Percentiles rank a stretch among this genome's conserved stretches.
Conservation (phyloP, 2,888 invertebrate genomes). For the Mesorhabditis spiculigera region DNA sequence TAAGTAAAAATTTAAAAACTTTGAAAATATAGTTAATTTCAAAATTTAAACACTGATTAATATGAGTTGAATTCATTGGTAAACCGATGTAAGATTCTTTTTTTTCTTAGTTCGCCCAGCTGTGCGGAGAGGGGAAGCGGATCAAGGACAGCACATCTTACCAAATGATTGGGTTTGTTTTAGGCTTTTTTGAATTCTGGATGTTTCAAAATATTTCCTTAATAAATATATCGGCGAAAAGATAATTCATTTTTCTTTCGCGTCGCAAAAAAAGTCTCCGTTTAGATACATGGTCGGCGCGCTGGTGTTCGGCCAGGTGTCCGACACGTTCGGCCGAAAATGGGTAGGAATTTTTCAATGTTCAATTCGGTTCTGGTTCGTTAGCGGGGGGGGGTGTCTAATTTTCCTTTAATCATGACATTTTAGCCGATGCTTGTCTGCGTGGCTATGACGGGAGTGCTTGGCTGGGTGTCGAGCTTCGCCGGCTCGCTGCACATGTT, state of each 20-base stretch:
- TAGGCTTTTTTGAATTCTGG: too few relatives aligned
- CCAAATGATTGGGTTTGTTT: slow-evolving; percentile 3
- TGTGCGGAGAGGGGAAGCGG: neutral
- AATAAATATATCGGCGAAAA: too few relatives aligned
- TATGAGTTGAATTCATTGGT: too few relatives aligned
- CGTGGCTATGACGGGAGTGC: neutral
- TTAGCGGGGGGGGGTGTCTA: too few relatives aligned
- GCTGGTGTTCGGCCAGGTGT: neutral
- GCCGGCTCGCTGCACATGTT: neutral
- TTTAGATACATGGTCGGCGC: slow-evolving; percentile 5
- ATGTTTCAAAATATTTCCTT: too few relatives aligned
- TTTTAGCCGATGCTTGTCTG: slow-evolving; percentile 4
- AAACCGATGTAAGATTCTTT: neutral
- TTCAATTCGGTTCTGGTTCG: too few relatives aligned
- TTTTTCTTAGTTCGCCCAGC: neutral
- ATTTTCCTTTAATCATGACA: too few relatives aligned
- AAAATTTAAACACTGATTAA: too few relatives aligned
- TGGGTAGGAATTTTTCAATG: neutral
- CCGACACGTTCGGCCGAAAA: slow-evolving; percentile 2
- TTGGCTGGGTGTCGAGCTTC: neutral
- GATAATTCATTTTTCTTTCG: too few relatives aligned
- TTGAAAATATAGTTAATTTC: too few relatives aligned
- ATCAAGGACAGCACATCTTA: slow-evolving; percentile 2
- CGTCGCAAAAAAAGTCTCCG: neutral
- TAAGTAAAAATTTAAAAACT: too few relatives aligned